Evolutionary conservation across 2,113 vertebrate genomes (phyloP), one percentile per base, ranked within the genome.

Genomic region (Loxodonta africana): DNA sequence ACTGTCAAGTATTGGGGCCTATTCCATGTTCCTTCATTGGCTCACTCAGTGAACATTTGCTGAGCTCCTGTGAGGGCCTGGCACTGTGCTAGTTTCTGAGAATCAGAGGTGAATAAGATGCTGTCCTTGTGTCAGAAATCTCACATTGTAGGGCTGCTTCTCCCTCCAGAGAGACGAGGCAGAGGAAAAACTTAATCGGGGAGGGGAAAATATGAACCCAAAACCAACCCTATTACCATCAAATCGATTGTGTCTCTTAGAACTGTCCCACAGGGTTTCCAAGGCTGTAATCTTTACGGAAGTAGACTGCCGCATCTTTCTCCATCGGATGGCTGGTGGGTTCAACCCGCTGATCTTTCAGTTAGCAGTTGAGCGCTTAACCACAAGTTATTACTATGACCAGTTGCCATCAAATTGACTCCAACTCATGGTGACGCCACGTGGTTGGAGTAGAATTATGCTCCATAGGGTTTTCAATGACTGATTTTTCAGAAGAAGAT

Each of bases 21-120:
- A 17, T 37, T 17, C 17, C 2, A 25, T 18, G 18, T 25, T 65
- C 6, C 2, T 37, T 44, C 41, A 2, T 63, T 44, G 20, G 4
- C 18, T 90, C 46, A n/a, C 25, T 53, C 73, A 1, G 44, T 0
- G 21, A 57, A 71, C 37, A 3, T 26, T 17, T 37, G 21, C 12
- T 0, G n/a, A 81, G 6, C 8, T 1, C 12, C 37, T 28, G 1
- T 33, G 2, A n/a, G 60, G 17, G 17, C 53, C 46, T 33, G 17
- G 74, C 53, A 23, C 60, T 21, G 9, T 15, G 65, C 15, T 33
- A 33, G 15, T 20, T n/a, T 63, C 65, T n/a, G 44, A 44, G 76
- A 6, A 44, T 8, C 69, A 73, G 53, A 80, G 15, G 63, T 33
- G 41, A 83, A 37, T 48, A 26, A n/a, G 18, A 76, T 25, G 14